Evolutionary conservation across 37 sponge, comb jelly and placozoan species (phyloP).

Genomic region (Halisarca cf. caerulea): DNA sequence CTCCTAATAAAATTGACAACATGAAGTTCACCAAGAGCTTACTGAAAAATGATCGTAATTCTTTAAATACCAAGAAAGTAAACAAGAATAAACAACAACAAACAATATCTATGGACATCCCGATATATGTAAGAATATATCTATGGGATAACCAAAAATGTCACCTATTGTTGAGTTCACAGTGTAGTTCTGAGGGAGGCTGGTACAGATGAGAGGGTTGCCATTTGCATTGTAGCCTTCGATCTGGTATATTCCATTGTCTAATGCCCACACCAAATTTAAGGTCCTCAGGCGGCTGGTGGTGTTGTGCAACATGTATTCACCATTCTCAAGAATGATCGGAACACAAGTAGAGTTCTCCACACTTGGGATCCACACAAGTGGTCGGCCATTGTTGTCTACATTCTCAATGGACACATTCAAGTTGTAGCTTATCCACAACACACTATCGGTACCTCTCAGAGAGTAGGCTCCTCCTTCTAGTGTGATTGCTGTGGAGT

Average conservation of each 20-base stretch:
- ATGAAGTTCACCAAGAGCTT: slow-evolving; percentile 44
- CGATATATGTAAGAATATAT: slow-evolving; percentile 45
- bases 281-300: too few species aligned
- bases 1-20: neutral
- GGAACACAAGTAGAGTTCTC: too few species aligned
- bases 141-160: neutral
- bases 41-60: slow-evolving; percentile 39
- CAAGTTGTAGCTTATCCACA: too few species aligned
- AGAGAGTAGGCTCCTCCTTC: too few species aligned
- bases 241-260: too few species aligned
- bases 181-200: neutral
- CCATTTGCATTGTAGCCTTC: neutral
- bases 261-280: too few species aligned
- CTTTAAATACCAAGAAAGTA: slow-evolving; percentile 46
- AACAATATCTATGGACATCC: slow-evolving; percentile 37
- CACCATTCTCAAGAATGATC: neutral
- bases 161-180: neutral
- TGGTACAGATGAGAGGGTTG: neutral
- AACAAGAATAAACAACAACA: slow-evolving; percentile 30
- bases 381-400: too few species aligned
- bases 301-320: neutral
- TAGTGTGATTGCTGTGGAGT: too few species aligned
- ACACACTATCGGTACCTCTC: too few species aligned
- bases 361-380: too few species aligned
- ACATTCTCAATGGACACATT: too few species aligned